Conservation (phyloP, 1,140 invertebrate genomes). For the Pogonus chalceus region DNA sequence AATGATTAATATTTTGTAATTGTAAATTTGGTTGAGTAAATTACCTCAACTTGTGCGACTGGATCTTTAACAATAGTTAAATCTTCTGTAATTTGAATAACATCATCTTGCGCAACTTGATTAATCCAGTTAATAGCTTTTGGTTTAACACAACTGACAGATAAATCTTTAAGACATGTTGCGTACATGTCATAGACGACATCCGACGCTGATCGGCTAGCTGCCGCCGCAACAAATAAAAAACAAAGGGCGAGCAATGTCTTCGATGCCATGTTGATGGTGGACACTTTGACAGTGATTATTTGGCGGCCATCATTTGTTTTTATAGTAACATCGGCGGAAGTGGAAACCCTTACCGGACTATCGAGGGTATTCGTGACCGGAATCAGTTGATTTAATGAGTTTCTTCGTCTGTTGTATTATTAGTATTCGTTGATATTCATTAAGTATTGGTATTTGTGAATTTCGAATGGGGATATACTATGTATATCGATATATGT, state of each 20-base stretch:
- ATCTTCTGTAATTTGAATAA: conserved; percentile 61
- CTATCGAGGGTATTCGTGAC: conserved; percentile 32
- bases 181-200: conserved; percentile 50
- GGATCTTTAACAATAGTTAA: conserved; percentile 53
- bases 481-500: not conserved
- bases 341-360: conserved; percentile 33
- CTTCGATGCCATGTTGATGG: conserved; percentile 13
- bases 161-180: conserved; percentile 51
- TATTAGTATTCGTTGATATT: not conserved
- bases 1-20: not conserved
- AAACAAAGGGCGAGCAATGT: conserved; percentile 14
- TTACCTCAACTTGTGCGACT: conserved; percentile 34
- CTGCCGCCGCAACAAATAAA: conserved; percentile 14
- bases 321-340: conserved; percentile 26
- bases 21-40: not conserved
- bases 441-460: not conserved
- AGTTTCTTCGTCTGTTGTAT: too few relatives aligned
- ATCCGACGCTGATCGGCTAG: conserved; percentile 41
- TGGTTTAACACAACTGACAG: conserved; percentile 60
- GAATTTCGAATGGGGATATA: not conserved
- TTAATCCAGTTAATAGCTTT: conserved; percentile 63
- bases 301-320: conserved; percentile 14
- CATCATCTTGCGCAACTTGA: conserved; percentile 50
- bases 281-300: conserved; percentile 18
- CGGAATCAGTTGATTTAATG: conserved; percentile 18